These are phyloP conservation scores for Megaleporinus macrocephalus DNA, from an alignment of 2,113 vertebrate genomes.

Conservation along the genomic window DNA sequence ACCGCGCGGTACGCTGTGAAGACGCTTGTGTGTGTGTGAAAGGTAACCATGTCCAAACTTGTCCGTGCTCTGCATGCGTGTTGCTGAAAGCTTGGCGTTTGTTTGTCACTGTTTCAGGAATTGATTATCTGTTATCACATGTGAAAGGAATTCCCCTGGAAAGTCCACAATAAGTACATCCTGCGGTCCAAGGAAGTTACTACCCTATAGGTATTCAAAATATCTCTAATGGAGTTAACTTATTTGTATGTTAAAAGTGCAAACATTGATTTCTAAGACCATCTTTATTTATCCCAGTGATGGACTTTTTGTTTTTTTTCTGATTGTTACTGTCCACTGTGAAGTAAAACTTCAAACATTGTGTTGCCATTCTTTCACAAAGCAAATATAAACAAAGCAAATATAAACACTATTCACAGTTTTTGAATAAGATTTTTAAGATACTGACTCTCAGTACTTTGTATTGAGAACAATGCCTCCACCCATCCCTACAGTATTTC, in stretches of 20 bases:
- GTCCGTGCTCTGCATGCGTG: neutral
- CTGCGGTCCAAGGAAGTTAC: neutral
- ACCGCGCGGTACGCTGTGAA: neutral
- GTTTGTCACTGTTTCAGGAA: neutral
- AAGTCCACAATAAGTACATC: neutral
- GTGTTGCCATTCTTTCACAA: too few relatives aligned
- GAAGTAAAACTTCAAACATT: too few relatives aligned
- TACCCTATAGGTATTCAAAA: neutral
- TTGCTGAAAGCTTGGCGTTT: neutral
- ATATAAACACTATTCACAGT: neutral
- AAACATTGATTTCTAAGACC: neutral
- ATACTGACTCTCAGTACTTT: neutral
- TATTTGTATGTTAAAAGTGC: neutral
- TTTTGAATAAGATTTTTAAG: neutral
- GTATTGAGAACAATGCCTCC: neutral
- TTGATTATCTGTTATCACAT: too few relatives aligned
- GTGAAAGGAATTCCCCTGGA: neutral
- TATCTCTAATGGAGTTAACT: neutral
- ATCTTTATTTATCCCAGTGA: too few relatives aligned
- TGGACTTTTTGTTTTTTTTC: too few relatives aligned
- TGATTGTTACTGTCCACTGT: too few relatives aligned
- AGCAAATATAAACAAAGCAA: neutral
- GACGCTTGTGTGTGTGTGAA: neutral
- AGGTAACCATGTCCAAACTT: neutral
- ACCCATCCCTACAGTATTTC: too few relatives aligned